Evolutionary conservation across 2,113 vertebrate species (phyloP).

Genomic region (Odocoileus virginianus): DNA sequence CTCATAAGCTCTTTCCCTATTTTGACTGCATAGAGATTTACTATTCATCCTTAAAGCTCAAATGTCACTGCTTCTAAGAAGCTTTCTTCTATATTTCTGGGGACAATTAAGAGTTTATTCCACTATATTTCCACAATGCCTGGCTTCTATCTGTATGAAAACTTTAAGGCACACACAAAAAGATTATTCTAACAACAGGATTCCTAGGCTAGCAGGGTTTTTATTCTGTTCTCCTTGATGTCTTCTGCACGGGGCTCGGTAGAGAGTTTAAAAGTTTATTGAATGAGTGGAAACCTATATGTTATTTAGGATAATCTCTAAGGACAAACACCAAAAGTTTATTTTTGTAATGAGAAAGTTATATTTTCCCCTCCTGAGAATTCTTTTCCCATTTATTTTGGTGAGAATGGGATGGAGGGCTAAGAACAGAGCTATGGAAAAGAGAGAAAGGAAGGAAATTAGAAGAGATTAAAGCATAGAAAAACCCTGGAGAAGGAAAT

Average conservation of each 20-base stretch:
- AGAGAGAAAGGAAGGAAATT: neutral
- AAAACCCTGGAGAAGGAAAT: neutral
- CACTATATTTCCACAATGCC: neutral
- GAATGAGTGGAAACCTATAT: neutral
- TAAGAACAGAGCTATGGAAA: neutral
- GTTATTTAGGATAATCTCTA: neutral
- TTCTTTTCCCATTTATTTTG: slow-evolving; percentile 29
- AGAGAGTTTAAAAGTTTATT: neutral
- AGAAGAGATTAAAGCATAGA: neutral
- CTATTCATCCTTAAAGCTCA: neutral
- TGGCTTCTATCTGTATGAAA: neutral
- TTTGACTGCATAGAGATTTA: neutral
- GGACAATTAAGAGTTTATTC: neutral
- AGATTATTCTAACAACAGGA: neutral
- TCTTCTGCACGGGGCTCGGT: neutral
- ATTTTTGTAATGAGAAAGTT: slow-evolving; percentile 35
- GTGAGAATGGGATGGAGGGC: neutral
- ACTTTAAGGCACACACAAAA: neutral
- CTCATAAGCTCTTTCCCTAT: neutral
- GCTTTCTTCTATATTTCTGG: neutral
- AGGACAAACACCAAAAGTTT: neutral
- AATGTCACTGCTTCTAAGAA: neutral
- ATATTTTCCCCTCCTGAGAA: neutral
- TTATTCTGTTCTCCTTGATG: neutral
- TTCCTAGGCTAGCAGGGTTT: neutral